Evolutionary conservation across 2,888 invertebrate species (phyloP).

Genomic region (Calameuta idolon): DNA sequence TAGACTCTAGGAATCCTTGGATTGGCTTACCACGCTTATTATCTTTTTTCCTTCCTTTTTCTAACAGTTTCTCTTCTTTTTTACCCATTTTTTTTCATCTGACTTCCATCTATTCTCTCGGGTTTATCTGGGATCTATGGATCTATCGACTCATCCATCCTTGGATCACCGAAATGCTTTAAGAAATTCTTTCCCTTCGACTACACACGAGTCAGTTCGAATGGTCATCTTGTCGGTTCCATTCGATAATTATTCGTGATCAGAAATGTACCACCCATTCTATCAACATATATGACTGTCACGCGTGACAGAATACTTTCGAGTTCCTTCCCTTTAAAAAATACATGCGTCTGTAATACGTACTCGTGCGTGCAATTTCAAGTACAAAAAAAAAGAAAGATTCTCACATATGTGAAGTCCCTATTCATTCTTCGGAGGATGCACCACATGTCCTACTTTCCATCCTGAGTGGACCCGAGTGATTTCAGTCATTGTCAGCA

Average conservation of each 20-base stretch:
- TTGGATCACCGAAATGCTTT: background rate
- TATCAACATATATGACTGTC: background rate
- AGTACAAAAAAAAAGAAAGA: background rate
- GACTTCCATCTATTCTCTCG: background rate
- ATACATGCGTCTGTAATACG: background rate
- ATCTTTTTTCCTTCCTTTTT: background rate
- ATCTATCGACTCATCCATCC: background rate
- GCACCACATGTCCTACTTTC: background rate
- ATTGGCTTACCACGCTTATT: background rate
- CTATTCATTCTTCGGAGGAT: background rate
- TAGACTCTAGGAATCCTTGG: background rate
- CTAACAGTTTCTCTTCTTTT: background rate
- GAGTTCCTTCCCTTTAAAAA: slow-evolving; percentile 1
- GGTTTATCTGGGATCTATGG: background rate
- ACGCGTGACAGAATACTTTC: background rate
- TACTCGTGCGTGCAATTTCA: background rate
- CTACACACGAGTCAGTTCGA: background rate
- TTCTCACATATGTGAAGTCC: background rate
- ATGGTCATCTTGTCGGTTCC: background rate
- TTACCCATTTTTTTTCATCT: background rate
- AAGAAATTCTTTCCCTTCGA: background rate
- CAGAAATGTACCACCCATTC: background rate
- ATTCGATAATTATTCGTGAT: background rate
- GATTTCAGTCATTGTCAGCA: background rate
- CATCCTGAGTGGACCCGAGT: background rate